Evolutionary conservation across 2,113 vertebrate genomes (phyloP).

Genomic region (Syrrhaptes paradoxus): DNA sequence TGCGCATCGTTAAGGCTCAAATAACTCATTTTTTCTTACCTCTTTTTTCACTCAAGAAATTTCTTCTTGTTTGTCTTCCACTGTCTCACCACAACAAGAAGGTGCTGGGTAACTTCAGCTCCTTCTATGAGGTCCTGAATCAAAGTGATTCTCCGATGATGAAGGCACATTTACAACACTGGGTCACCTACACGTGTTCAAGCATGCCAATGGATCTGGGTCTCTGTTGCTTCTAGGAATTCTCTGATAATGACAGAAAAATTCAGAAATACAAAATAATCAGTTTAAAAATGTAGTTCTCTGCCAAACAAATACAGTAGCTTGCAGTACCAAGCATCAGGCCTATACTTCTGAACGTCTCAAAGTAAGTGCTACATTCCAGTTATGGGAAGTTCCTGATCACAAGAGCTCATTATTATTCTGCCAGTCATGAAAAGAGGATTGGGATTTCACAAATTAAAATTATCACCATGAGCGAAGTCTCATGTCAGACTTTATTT

Average conservation of each 20-base stretch:
- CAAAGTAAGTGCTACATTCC: background rate
- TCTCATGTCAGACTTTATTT: background rate
- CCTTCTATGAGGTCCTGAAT: background rate
- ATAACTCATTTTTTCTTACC: background rate
- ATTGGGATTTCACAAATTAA: background rate
- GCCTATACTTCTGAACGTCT: background rate
- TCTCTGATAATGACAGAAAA: background rate
- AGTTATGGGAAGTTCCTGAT: background rate
- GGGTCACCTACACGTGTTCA: fast-evolving
- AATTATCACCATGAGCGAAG: background rate
- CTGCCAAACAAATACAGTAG: background rate
- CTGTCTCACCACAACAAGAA: background rate
- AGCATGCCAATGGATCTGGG: background rate
- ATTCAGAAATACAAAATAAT: background rate
- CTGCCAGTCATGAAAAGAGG: background rate
- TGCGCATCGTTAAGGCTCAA: background rate
- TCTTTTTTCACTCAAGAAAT: background rate
- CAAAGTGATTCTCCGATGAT: background rate
- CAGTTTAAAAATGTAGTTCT: background rate
- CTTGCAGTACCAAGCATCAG: background rate
- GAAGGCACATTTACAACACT: background rate
- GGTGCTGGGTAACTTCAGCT: background rate
- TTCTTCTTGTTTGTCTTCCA: background rate
- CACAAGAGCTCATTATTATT: background rate
- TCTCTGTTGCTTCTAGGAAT: background rate